Conservation (phyloP, 2,888 invertebrate genomes). For the Muschampia plurimacula region DNA sequence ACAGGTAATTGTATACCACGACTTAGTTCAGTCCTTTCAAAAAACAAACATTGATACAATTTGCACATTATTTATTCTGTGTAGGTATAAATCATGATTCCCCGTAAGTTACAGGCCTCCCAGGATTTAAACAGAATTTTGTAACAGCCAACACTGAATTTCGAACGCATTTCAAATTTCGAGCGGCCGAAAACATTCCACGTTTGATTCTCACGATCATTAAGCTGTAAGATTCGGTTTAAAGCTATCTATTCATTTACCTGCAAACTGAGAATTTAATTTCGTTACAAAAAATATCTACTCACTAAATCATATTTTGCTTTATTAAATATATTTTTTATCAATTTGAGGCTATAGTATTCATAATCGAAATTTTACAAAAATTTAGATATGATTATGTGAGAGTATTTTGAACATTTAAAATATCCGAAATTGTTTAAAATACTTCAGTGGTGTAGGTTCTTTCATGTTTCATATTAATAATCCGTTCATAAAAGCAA, state of each 20-base stretch:
- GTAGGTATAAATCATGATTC: neutral
- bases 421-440: no score
- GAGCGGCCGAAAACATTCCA: slow-evolving; percentile 48
- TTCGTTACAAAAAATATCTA: neutral
- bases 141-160: slow-evolving; percentile 30
- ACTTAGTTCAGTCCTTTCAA: neutral
- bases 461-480: no score
- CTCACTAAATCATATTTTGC: no score
- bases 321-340: neutral
- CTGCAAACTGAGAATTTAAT: neutral
- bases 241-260: slow-evolving; percentile 31
- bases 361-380: no score
- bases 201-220: slow-evolving; percentile 53
- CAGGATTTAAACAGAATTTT: slow-evolving; percentile 8
- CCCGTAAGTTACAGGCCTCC: neutral
- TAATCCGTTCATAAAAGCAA: neutral
- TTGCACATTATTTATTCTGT: neutral
- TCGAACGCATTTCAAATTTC: slow-evolving; percentile 41
- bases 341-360: no score
- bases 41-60: neutral
- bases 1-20: no score
- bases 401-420: no score
- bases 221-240: slow-evolving; percentile 46
- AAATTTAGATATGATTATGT: no score
- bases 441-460: no score